These are phyloP conservation scores for Lapara coniferarum DNA, from an alignment of 2,888 invertebrate genomes.

Conservation along the genomic window DNA sequence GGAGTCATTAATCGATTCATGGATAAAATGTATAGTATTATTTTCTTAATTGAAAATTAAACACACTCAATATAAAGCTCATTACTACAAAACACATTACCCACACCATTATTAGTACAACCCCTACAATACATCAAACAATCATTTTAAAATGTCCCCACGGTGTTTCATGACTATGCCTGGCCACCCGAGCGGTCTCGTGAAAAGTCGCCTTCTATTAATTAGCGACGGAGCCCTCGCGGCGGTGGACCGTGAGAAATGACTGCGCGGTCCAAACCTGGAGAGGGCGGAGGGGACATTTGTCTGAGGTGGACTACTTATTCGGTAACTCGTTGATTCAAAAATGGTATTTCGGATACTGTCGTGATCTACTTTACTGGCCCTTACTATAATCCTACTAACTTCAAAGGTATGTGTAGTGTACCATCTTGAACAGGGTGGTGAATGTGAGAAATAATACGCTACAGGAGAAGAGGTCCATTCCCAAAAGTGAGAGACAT, in stretches of 20 bases:
- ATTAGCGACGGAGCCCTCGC: constrained; percentile 61
- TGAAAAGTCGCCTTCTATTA: constrained; percentile 75
- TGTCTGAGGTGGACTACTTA: neutral
- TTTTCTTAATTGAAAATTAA: too few relatives aligned
- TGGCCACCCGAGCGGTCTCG: constrained; percentile 39
- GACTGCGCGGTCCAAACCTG: constrained; percentile 10
- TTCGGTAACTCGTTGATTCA: neutral
- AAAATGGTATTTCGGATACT: too few relatives aligned
- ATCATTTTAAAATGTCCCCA: constrained; percentile 30
- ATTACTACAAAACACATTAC: neutral
- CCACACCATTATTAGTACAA: neutral
- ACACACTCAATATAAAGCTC: too few relatives aligned
- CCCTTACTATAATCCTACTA: too few relatives aligned
- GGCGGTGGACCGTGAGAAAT: constrained; percentile 62
- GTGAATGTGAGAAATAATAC: too few relatives aligned
- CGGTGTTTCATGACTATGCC: constrained; percentile 37
- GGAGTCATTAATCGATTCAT: too few relatives aligned
- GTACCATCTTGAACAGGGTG: too few relatives aligned
- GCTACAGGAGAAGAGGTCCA: too few relatives aligned
- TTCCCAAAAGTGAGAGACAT: too few relatives aligned
- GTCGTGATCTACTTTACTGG: too few relatives aligned
- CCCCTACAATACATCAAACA: constrained; percentile 15
- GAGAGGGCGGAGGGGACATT: constrained; percentile 6
- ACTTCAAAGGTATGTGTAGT: too few relatives aligned
- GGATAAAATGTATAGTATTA: too few relatives aligned